These are phyloP conservation scores for Paelopatides confundens DNA, from an alignment of 53 echinoderm and acorn worm genomes.

Conservation along the genomic window DNA sequence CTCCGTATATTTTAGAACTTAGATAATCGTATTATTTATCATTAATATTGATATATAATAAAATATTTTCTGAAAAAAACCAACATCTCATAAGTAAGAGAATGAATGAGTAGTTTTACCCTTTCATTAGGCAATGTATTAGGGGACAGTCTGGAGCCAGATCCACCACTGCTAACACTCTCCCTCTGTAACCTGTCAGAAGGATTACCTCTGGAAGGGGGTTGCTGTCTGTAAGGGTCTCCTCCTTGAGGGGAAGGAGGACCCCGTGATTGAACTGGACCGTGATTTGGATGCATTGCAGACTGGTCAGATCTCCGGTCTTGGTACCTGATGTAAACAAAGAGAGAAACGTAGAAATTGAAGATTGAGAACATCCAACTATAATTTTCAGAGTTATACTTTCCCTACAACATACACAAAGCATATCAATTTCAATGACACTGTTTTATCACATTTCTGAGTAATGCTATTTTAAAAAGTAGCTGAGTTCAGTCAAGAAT, in stretches of 20 bases:
- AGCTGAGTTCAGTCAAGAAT: too few relatives aligned
- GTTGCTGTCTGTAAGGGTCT: conserved; percentile 24
- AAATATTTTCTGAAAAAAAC: too few relatives aligned
- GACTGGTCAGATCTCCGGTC: conserved; percentile 59
- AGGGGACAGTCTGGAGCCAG: conserved; percentile 57
- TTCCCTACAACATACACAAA: neutral
- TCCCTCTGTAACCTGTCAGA: conserved; percentile 45
- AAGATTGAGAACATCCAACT: neutral
- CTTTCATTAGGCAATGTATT: conserved; percentile 21
- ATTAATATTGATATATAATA: too few relatives aligned
- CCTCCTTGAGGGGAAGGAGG: conserved; percentile 1
- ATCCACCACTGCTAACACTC: conserved; percentile 70
- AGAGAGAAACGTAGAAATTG: neutral
- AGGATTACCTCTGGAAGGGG: conserved; percentile 1
- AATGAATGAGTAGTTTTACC: neutral
- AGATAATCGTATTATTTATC: too few relatives aligned
- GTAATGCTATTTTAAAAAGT: too few relatives aligned
- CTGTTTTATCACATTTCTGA: too few relatives aligned
- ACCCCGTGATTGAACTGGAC: conserved; percentile 37
- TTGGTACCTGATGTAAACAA: conserved; percentile 36
- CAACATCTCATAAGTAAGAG: too few relatives aligned
- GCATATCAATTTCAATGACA: too few relatives aligned
- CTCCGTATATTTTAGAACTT: too few relatives aligned
- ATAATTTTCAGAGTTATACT: too few relatives aligned
- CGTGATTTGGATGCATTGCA: conserved; percentile 42